These are phyloP conservation scores for Drosophila vallismaia DNA, from an alignment of 2,888 invertebrate species.

Conservation along the genomic window DNA sequence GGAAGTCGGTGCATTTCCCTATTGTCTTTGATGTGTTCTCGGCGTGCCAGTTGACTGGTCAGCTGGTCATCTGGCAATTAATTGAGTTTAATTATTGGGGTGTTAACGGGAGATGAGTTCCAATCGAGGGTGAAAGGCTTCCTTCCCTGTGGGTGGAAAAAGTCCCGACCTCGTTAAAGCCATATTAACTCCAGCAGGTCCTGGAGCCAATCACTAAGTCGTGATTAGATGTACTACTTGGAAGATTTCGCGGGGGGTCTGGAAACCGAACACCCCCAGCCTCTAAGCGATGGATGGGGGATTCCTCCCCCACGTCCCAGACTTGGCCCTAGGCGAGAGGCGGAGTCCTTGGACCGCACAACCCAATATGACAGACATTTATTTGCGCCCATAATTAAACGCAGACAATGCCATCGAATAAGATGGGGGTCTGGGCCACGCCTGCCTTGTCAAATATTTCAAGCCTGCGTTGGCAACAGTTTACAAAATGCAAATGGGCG, in stretches of 20 bases:
- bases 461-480: constrained; percentile 57
- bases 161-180: constrained; percentile 17
- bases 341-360: constrained; percentile 48
- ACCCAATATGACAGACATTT: constrained; percentile 67
- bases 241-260: not conserved
- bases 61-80: constrained; percentile 65
- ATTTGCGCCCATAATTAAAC: constrained; percentile 75
- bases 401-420: constrained; percentile 55
- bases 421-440: constrained; percentile 29
- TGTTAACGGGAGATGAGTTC: constrained; percentile 47
- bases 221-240: constrained; percentile 19
- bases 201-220: constrained; percentile 23
- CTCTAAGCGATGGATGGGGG: constrained; percentile 32
- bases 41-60: constrained; percentile 62
- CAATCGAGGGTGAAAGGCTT: constrained; percentile 14
- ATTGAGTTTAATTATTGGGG: constrained; percentile 72
- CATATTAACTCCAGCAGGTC: constrained; percentile 33
- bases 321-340: not conserved
- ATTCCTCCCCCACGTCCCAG: constrained; percentile 44
- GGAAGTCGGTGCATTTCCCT: constrained; percentile 23
- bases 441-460: constrained; percentile 62
- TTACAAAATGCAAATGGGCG: constrained; percentile 69
- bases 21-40: constrained; percentile 52
- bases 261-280: not conserved
- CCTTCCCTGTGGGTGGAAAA: constrained; percentile 2